Conservation (phyloP, 2,113 vertebrate species). For the Arvicanthis niloticus region DNA sequence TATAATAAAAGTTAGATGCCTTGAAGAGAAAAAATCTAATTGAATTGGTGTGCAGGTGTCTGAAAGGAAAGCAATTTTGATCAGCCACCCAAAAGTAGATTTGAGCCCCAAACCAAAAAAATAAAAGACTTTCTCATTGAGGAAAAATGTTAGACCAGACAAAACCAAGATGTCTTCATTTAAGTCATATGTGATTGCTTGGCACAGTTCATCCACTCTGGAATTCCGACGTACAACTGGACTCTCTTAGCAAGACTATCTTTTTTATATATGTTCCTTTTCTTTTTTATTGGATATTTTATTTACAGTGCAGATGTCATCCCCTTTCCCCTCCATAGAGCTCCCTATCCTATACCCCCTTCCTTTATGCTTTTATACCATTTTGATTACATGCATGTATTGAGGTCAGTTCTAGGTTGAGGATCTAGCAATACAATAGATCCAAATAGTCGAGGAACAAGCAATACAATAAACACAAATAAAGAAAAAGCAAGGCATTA, state of each 20-base stretch:
- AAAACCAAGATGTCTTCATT: background rate
- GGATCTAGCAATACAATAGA: too few relatives aligned
- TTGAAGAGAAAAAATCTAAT: constrained; percentile 52
- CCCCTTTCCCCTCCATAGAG: too few relatives aligned
- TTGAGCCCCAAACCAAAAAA: constrained; percentile 51
- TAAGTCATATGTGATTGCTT: background rate
- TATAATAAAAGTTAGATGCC: constrained; percentile 37
- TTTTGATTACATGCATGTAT: too few relatives aligned
- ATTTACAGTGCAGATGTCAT: too few relatives aligned
- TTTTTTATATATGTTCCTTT: too few relatives aligned
- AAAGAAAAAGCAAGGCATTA: too few relatives aligned
- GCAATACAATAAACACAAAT: too few relatives aligned
- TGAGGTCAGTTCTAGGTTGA: too few relatives aligned
- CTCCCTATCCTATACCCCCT: too few relatives aligned
- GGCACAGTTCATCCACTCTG: background rate
- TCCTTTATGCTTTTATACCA: background rate
- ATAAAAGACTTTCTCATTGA: background rate
- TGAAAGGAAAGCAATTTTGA: constrained; percentile 69
- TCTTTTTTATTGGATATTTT: too few relatives aligned
- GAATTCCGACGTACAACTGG: background rate
- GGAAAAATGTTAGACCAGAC: background rate
- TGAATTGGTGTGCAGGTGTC: background rate
- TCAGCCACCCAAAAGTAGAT: constrained; percentile 56
- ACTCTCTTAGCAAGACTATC: background rate
- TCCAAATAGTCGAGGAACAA: too few relatives aligned